Percentiles rank a stretch among this genome's conserved stretches.
These are phyloP conservation scores for Nephrotoma appendiculata DNA, from an alignment of 2,888 invertebrate genomes.

Conservation along the genomic window DNA sequence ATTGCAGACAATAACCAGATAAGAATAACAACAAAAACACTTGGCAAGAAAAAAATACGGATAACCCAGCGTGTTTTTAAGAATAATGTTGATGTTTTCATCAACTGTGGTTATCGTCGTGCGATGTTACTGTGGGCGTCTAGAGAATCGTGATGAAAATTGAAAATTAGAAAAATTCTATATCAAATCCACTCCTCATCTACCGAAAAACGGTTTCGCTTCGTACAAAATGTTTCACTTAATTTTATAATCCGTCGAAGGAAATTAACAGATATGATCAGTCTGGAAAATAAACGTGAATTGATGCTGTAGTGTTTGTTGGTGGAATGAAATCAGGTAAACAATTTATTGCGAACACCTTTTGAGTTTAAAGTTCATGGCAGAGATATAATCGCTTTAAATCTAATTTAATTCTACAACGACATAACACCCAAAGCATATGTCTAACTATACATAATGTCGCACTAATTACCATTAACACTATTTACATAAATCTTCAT, in stretches of 20 bases:
- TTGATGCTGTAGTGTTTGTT: neutral
- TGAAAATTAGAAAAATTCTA: neutral
- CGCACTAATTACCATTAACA: neutral
- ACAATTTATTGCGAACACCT: neutral
- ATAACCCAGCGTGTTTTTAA: too few species aligned
- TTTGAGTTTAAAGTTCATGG: neutral
- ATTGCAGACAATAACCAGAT: too few species aligned
- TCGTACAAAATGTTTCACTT: neutral
- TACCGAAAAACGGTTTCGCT: neutral
- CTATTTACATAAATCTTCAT: neutral
- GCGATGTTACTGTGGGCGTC: neutral
- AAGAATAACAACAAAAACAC: too few species aligned
- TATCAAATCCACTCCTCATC: neutral
- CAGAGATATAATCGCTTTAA: neutral
- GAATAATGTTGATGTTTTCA: too few species aligned
- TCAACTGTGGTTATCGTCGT: neutral
- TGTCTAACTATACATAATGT: neutral
- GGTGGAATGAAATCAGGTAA: neutral
- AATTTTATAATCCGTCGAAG: neutral
- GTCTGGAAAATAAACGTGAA: neutral
- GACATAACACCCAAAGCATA: neutral
- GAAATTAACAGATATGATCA: neutral
- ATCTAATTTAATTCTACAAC: neutral
- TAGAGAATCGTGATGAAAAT: neutral
- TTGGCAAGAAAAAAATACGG: too few species aligned